Conservation (phyloP, 2,888 invertebrate species). For the Hydrotaea diabolus region DNA sequence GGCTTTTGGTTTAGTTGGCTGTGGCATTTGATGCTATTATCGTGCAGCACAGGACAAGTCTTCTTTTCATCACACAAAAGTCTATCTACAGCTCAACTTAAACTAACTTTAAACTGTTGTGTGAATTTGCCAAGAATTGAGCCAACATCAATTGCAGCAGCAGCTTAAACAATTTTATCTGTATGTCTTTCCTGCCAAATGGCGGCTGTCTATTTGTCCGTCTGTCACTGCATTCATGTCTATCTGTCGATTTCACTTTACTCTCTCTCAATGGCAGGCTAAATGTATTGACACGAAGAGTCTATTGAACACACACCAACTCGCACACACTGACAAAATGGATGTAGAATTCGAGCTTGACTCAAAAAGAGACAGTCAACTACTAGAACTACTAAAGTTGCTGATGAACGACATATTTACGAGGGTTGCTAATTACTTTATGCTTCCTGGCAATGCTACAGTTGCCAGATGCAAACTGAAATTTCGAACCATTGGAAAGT, state of each 20-base stretch:
- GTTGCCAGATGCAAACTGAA: too few species aligned
- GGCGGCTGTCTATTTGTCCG: background rate
- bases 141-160: conserved; percentile 9
- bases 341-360: background rate
- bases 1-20: background rate
- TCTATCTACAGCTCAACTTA: background rate
- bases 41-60: background rate
- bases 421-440: too few species aligned
- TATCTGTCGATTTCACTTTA: conserved; percentile 25
- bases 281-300: conserved; percentile 39
- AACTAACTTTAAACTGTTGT: background rate
- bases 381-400: background rate
- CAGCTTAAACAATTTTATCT: conserved; percentile 23
- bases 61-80: background rate
- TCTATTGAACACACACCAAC: background rate
- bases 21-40: background rate
- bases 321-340: background rate
- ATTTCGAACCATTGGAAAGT: too few species aligned
- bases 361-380: background rate
- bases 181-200: background rate
- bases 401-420: conserved; percentile 16
- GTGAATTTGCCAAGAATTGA: conserved; percentile 41
- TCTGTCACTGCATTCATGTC: too few species aligned
- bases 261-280: conserved; percentile 7
- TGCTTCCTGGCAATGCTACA: too few species aligned